Evolutionary conservation across 2,888 invertebrate genomes (phyloP).

Genomic region (Orchesella flavescens): DNA sequence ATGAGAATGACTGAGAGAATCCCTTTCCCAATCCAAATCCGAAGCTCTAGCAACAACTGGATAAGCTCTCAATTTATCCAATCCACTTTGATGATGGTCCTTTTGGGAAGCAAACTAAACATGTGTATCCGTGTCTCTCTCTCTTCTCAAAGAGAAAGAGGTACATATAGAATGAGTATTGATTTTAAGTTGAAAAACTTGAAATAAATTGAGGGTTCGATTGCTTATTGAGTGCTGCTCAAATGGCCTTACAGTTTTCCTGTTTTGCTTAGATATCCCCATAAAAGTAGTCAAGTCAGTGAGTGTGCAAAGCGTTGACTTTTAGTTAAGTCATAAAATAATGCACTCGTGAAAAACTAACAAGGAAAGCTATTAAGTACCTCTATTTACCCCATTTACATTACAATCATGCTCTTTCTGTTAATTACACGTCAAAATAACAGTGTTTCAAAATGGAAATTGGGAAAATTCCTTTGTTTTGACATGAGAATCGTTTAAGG

Average conservation of each 20-base stretch:
- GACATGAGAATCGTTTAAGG: not conserved
- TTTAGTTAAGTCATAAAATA: too few species aligned
- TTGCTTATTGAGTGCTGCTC: not conserved
- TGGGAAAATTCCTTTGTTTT: slow-evolving; percentile 1
- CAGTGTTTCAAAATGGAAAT: not conserved
- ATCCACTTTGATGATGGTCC: slow-evolving; percentile 19
- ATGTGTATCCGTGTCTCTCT: not conserved
- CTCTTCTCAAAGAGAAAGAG: not conserved
- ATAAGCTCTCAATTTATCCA: slow-evolving; percentile 37
- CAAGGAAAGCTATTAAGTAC: slow-evolving; percentile 2
- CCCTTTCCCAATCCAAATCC: not conserved
- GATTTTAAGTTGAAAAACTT: slow-evolving; percentile 13
- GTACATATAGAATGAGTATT: not conserved
- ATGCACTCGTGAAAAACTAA: too few species aligned
- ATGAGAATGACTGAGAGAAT: not conserved
- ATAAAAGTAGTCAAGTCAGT: too few species aligned
- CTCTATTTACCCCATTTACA: not conserved
- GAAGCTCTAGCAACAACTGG: too few species aligned
- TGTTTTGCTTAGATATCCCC: too few species aligned
- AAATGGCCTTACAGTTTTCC: too few species aligned
- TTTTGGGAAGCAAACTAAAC: slow-evolving; percentile 2
- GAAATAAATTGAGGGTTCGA: not conserved
- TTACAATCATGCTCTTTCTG: not conserved
- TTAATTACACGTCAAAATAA: slow-evolving; percentile 1
- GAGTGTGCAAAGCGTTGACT: too few species aligned